Base-by-base conservation (phyloP, 2,797 vertebrate genomes). In the Parauchenoglanis ngamensis region DNA sequence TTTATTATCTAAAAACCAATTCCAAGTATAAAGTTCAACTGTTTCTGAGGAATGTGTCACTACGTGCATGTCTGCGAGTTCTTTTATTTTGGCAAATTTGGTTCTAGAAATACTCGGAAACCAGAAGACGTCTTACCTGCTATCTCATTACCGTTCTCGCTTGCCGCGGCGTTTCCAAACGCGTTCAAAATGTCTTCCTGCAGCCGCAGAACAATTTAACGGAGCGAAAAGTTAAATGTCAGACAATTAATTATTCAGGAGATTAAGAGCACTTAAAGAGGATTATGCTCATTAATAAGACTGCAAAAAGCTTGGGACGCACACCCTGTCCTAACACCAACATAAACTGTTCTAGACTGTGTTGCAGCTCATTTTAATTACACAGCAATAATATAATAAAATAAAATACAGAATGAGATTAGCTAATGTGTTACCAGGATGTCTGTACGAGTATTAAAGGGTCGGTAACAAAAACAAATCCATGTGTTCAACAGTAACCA, bases 141-240 rank as follows among this genome's bases (percentile, higher is more conserved):
- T 28, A 23, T 83, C 73, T 86, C 85, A 75, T 89, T 84, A 61
- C 63, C 78, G 65, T 87, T 83, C 44, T 65, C 15, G 17, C 83
- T 87, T 76, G 57, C 35, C 46, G 52, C 76, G n/a, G 35, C 35
- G 63, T 57, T 76, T 81, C 40, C 59, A 86, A 81, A 87, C 72
- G 88, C 88, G 91, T 88, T 88, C 92, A 90, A 88, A 91, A 91
- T 88, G 87, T 70, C 92, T 90, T 91, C 91, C 85, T 87, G 88
- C 90, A 92, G 92, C 84, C 89, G 89, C 67, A 73, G 67, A 88
- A 90, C 88, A 90, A 76, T 87, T 76, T 85, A 68, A 87, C 40
- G 31, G 57, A 86, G 83, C 59, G 90, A 90, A 89, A 88, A 86
- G 86, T 81, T 90, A 90, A 95, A 94, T 94, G 92, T 94, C 92